Base-by-base conservation (phyloP, 2,113 vertebrate species). In the Uropsilus gracilis region DNA sequence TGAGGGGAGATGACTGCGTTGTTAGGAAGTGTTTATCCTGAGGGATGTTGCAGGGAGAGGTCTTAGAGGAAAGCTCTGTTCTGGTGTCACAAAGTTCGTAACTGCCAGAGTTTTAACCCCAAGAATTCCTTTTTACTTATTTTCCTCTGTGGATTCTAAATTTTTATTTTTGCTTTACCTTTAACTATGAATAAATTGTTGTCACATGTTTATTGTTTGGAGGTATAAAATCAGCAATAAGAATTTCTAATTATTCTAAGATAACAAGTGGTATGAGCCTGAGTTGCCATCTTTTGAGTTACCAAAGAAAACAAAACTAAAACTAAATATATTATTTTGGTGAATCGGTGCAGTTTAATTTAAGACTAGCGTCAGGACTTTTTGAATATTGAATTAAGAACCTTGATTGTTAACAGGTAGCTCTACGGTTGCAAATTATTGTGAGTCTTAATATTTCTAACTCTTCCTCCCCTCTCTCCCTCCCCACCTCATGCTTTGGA, bases 1-100 rank as follows among this genome's bases (percentile, higher is more conserved):
- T 2, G 0, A 39, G 37, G 2, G 37, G 12, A 17, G 3, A 9
- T 14, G 34, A 7, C 11, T 48, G 0, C 28, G 4, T 17, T 17
- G 5, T 12, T 39, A 28, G 10, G 3, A 30, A 2, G 2, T 80
- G 5, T 42, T 22, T 6, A 7, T 22, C 37, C 34, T 66, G n/a
- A 64, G 39, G 28, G 2, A 1, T 32, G 3, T 20, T 76, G 11
- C 6, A 55, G 46, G 11, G 30, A 50, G 22, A 63, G 13, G 4
- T 34, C 24, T 24, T 4, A 28, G 44, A 46, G 39, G 13, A 89
- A 69, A 32, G 14, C 6, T 16, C 24, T 53, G 30, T 7, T 24
- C 30, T 6, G 24, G 53, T 17, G 16, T 28, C 12, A 28, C 12
- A 37, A 68, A 59, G 18, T 55, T 17, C 12, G 46, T 50, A 30